phyloP scores from a whole-genome alignment of 2,113 vertebrate genomes.

The Mustelus asterias region DNA sequence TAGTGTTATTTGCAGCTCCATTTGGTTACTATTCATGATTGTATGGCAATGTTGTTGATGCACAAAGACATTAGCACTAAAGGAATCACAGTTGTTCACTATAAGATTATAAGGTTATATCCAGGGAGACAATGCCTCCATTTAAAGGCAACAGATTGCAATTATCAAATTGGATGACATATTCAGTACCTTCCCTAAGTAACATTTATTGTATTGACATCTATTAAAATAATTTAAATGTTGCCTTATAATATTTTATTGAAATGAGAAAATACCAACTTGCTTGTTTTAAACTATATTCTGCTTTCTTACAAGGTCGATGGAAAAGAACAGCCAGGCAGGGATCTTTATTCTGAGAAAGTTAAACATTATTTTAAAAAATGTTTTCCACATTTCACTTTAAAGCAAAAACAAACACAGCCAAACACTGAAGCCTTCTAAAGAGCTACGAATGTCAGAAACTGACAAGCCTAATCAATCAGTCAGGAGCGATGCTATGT shows the following conservation, averaged over 20 bases:
- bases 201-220: background rate
- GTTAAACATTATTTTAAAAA: background rate
- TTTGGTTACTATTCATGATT: background rate
- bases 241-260: background rate
- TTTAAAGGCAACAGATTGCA: background rate
- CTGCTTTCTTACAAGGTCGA: background rate
- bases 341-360: background rate
- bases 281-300: background rate
- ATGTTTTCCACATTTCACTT: background rate
- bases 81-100: background rate
- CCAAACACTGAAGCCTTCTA: background rate
- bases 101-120: background rate
- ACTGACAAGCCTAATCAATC: constrained; percentile 11
- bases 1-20: background rate
- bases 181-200: too few species aligned
- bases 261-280: background rate
- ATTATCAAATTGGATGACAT: background rate
- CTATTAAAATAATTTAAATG: background rate
- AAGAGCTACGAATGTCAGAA: background rate
- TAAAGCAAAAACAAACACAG: background rate
- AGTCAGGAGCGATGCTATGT: background rate
- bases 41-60: background rate
- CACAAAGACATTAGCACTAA: background rate
- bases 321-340: background rate
- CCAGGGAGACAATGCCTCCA: background rate